These are phyloP conservation scores for Malacosoma neustria DNA, from an alignment of 2,888 invertebrate species.

Conservation along the genomic window DNA sequence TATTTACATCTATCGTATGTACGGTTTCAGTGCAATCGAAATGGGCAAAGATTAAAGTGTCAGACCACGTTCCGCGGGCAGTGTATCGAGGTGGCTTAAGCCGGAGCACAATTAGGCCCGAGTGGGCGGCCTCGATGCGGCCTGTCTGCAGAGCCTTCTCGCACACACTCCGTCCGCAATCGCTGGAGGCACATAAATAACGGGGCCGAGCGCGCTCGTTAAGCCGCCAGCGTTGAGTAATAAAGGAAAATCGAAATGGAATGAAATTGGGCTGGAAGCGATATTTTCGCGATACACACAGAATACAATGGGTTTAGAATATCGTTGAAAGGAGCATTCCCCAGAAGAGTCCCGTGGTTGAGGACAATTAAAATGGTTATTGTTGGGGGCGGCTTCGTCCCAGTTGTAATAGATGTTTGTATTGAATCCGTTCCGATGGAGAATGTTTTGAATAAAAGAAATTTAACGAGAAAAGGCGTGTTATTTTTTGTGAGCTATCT, in stretches of 20 bases:
- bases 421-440: slow-evolving; percentile 50
- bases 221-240: slow-evolving; percentile 71
- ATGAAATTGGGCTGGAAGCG: slow-evolving; percentile 71
- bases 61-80: slow-evolving; percentile 34
- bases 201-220: slow-evolving; percentile 67
- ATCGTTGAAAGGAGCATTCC: slow-evolving; percentile 50
- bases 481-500: slow-evolving; percentile 48
- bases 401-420: slow-evolving; percentile 48
- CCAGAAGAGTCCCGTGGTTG: slow-evolving; percentile 46
- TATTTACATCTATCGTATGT: no score
- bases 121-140: slow-evolving; percentile 54
- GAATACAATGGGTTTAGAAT: slow-evolving; percentile 63
- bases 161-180: slow-evolving; percentile 70
- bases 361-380: slow-evolving; percentile 67
- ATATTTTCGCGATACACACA: slow-evolving; percentile 65
- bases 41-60: slow-evolving; percentile 46
- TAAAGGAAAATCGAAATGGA: slow-evolving; percentile 75
- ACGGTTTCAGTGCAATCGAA: slow-evolving; percentile 15
- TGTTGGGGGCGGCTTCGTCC: slow-evolving; percentile 43
- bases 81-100: slow-evolving; percentile 59
- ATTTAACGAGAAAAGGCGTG: slow-evolving; percentile 43
- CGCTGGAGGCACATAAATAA: slow-evolving; percentile 74
- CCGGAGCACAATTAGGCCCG: slow-evolving; percentile 62
- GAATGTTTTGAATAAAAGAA: slow-evolving; percentile 54
- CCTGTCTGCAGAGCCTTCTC: slow-evolving; percentile 41